A percentile compares a stretch with the other conserved stretches of the same genome.
Conservation (phyloP, 2,113 vertebrate species). For the Oryzias javanicus region DNA sequence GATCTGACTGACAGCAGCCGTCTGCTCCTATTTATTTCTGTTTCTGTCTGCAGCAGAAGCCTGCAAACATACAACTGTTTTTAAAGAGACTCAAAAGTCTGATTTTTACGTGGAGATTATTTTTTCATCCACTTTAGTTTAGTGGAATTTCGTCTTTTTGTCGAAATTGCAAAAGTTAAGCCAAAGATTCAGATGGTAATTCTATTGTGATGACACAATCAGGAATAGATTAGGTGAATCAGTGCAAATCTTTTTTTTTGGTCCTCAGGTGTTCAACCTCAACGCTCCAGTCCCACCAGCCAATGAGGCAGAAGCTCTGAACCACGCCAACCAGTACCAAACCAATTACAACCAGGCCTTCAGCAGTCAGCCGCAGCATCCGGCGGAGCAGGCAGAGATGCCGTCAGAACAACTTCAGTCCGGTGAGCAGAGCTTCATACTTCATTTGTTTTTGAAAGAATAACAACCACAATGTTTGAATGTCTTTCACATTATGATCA, state of each 20-base stretch:
- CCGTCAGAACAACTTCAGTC: constrained; percentile 92
- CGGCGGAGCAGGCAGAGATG: constrained; percentile 91
- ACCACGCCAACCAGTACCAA: constrained; percentile 91
- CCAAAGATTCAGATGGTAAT: too few relatives aligned
- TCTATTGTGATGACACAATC: too few relatives aligned
- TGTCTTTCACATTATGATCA: background rate
- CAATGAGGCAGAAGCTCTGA: constrained; percentile 91
- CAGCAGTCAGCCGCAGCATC: constrained; percentile 84
- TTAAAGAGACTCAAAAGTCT: too few relatives aligned
- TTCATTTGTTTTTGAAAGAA: background rate
- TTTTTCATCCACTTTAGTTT: background rate
- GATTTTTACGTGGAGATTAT: too few relatives aligned
- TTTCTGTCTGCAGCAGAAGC: background rate
- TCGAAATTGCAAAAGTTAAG: background rate
- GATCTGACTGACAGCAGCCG: background rate
- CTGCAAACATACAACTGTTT: background rate
- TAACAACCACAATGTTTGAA: background rate
- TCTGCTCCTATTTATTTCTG: background rate
- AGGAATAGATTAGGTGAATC: too few relatives aligned
- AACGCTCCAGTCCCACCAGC: constrained; percentile 96
- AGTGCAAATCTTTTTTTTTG: constrained; percentile 44
- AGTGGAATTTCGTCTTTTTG: background rate
- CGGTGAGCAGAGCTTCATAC: constrained; percentile 72
- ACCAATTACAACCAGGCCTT: constrained; percentile 93
- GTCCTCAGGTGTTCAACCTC: constrained; percentile 93